Conservation (phyloP, 1,140 invertebrate genomes). For the Aphelinus atriplicis region DNA sequence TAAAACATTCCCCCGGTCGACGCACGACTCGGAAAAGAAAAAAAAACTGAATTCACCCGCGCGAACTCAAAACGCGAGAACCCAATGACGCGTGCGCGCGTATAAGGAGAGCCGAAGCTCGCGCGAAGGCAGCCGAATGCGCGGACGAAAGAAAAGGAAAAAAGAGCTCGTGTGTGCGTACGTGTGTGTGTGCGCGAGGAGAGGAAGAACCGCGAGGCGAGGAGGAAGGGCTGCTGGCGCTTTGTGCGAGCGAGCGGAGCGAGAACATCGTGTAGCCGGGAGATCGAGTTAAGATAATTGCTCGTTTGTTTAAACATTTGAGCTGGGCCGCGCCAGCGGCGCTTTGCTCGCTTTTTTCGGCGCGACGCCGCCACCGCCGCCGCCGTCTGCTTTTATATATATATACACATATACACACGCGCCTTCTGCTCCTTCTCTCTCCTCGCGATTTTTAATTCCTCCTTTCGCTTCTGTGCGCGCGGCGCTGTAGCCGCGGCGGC, state of each 20-base stretch:
- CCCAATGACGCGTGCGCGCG: too few species aligned
- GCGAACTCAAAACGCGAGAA: too few species aligned
- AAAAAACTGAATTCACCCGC: too few species aligned
- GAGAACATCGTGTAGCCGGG: conserved; percentile 54
- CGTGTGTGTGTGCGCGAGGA: conserved; percentile 8
- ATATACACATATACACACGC: conserved; percentile 37
- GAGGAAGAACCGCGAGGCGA: conserved; percentile 14
- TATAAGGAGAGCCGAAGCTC: neutral
- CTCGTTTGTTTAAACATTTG: conserved; percentile 65
- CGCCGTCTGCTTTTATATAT: neutral
- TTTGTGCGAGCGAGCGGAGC: conserved; percentile 11
- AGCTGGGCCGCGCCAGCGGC: conserved; percentile 47
- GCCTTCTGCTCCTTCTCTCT: conserved; percentile 25
- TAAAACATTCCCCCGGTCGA: too few species aligned
- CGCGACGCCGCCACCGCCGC: conserved; percentile 3
- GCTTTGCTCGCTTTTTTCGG: conserved; percentile 29
- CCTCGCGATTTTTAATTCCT: conserved; percentile 12
- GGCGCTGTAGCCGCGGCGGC: neutral
- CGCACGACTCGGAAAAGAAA: too few species aligned
- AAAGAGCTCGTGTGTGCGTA: neutral
- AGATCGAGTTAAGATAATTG: conserved; percentile 66
- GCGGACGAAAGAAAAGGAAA: conserved; percentile 2
- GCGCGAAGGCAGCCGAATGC: conserved; percentile 26
- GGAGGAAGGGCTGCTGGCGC: conserved; percentile 1
- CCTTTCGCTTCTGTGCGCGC: neutral